Conservation (phyloP, 1,140 invertebrate genomes). For the Wiebesia pumilae region DNA sequence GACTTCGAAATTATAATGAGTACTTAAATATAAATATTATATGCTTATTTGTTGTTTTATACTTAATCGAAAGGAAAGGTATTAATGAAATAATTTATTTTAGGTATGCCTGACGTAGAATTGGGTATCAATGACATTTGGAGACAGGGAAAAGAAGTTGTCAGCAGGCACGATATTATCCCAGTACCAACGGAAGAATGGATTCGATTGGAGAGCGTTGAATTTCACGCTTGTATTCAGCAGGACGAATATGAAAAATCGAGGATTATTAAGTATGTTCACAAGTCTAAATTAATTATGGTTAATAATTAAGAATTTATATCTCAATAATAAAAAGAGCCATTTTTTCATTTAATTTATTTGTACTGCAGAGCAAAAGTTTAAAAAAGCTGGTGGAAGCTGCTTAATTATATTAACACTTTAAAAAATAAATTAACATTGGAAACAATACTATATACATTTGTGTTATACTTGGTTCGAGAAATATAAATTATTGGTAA, state of each 20-base stretch:
- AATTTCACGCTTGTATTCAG: conserved; percentile 96
- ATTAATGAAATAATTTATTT: conserved; percentile 28
- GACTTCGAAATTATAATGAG: too few species aligned
- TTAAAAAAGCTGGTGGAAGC: too few species aligned
- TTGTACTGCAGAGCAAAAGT: too few species aligned
- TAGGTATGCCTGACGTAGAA: conserved; percentile 96
- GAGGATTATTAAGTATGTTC: conserved; percentile 89
- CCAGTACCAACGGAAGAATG: conserved; percentile 99
- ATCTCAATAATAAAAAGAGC: neutral
- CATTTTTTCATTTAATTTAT: neutral
- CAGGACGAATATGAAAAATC: conserved; percentile 93
- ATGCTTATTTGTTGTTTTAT: too few species aligned
- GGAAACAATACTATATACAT: too few species aligned
- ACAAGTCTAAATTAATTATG: neutral
- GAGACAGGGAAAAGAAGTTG: conserved; percentile 98
- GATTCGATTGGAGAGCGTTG: conserved; percentile 95
- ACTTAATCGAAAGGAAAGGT: neutral
- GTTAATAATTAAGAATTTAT: neutral
- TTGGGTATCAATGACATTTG: conserved; percentile 97
- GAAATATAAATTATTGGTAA: too few species aligned
- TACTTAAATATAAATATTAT: too few species aligned
- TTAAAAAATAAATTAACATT: too few species aligned
- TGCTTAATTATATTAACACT: too few species aligned
- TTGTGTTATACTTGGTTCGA: too few species aligned
- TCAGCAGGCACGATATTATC: conserved; percentile 98